phyloP scores from a whole-genome alignment of 2,888 invertebrate species.

The Merodon equestris region DNA sequence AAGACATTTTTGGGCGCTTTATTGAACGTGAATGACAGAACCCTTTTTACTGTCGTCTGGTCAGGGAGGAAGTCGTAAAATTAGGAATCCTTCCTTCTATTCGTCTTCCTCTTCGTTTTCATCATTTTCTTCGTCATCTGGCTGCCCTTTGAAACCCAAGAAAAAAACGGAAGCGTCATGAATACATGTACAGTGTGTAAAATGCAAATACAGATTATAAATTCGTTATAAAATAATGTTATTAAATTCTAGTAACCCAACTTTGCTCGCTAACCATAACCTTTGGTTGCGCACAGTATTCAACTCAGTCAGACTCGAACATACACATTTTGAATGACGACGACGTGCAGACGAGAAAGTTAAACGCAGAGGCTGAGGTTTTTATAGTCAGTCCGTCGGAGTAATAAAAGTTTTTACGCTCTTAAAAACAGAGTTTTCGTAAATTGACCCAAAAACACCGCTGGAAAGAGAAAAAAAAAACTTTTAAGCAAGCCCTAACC shows the following conservation, averaged over 20 bases:
- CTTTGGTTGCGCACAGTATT: too few relatives aligned
- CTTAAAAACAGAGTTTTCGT: constrained; percentile 29
- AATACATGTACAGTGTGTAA: constrained; percentile 21
- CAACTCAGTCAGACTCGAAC: too few relatives aligned
- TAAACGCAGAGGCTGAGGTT: background rate
- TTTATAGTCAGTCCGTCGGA: constrained; percentile 22
- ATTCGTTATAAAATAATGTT: constrained; percentile 45
- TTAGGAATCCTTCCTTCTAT: constrained; percentile 37
- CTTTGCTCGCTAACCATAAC: constrained; percentile 6
- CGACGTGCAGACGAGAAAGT: too few relatives aligned
- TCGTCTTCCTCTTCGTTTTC: background rate
- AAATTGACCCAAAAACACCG: constrained; percentile 18
- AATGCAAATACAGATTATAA: constrained; percentile 58
- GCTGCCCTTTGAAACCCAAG: constrained; percentile 16
- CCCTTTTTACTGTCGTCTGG: constrained; percentile 33
- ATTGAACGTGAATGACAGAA: constrained; percentile 43
- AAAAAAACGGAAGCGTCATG: background rate
- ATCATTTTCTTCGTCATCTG: too few relatives aligned
- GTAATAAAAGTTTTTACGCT: constrained; percentile 32
- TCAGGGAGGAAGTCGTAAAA: constrained; percentile 52
- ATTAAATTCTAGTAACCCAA: constrained; percentile 50
- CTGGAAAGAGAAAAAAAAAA: background rate
- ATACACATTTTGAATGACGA: too few relatives aligned
- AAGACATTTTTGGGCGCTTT: constrained; percentile 20
- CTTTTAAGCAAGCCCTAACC: too few relatives aligned